Conservation (phyloP, 2,113 vertebrate genomes). For the Lagenorhynchus albirostris region DNA sequence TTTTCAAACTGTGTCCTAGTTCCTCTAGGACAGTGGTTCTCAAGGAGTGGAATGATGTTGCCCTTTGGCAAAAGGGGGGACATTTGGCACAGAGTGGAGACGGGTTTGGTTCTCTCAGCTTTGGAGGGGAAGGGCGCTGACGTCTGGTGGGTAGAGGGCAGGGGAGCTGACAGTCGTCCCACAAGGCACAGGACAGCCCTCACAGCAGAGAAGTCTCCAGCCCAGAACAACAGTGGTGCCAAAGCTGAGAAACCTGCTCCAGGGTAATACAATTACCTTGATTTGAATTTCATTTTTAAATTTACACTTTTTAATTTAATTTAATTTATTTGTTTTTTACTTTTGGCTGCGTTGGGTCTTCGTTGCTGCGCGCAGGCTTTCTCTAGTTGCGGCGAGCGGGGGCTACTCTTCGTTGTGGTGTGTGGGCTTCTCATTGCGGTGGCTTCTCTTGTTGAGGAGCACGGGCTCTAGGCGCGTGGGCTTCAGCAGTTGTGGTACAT, state of each 20-base stretch:
- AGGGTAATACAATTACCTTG: background rate
- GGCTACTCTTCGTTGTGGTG: too few relatives aligned
- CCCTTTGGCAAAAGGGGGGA: background rate
- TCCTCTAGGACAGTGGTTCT: background rate
- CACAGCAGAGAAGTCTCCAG: background rate
- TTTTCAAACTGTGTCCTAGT: background rate
- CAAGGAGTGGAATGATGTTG: background rate
- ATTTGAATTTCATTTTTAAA: conserved; percentile 24
- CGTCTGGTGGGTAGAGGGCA: background rate
- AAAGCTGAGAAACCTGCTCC: background rate
- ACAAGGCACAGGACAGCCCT: background rate
- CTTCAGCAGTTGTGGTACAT: too few relatives aligned
- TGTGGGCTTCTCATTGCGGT: too few relatives aligned
- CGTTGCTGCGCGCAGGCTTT: too few relatives aligned
- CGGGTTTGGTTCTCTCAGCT: background rate
- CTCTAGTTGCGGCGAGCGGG: too few relatives aligned
- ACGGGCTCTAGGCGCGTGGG: too few relatives aligned
- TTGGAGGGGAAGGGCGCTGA: background rate
- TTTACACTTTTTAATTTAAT: background rate
- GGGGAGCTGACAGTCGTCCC: background rate
- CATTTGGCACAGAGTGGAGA: background rate
- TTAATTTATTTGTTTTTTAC: too few relatives aligned
- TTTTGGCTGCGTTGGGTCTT: too few relatives aligned
- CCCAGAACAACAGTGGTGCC: too few relatives aligned
- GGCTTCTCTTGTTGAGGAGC: too few relatives aligned